phyloP scores from a whole-genome alignment of 2,797 vertebrate genomes.

The Amniataba percoides region DNA sequence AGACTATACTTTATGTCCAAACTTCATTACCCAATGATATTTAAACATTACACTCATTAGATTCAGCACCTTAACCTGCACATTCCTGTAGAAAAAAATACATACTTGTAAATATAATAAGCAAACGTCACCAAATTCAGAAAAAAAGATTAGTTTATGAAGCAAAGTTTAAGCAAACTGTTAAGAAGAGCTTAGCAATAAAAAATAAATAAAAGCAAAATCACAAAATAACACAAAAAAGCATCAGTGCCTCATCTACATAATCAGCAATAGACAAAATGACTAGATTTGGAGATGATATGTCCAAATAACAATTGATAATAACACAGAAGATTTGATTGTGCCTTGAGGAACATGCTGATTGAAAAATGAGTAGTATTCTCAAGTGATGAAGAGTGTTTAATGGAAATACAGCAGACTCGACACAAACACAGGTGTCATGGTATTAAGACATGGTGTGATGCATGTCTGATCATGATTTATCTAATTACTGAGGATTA shows the following conservation, averaged over 20 bases:
- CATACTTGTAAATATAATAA: background rate
- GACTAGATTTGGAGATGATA: background rate
- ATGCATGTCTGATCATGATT: too few relatives aligned
- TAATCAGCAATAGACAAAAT: background rate
- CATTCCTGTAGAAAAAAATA: slow-evolving; percentile 4
- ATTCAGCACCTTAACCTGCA: background rate
- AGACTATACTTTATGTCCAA: background rate
- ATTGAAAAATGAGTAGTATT: background rate
- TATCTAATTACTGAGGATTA: too few relatives aligned
- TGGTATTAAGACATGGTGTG: too few relatives aligned
- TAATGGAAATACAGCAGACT: background rate
- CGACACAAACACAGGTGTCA: background rate
- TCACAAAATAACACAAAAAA: background rate
- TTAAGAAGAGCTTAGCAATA: background rate
- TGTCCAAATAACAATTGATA: background rate
- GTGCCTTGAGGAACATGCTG: slow-evolving; percentile 3
- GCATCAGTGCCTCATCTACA: background rate
- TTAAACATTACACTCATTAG: background rate
- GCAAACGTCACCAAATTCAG: background rate
- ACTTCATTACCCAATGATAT: too few relatives aligned
- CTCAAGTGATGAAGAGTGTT: background rate
- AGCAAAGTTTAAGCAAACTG: background rate
- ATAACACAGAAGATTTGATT: background rate
- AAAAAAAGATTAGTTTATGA: slow-evolving; percentile 12
- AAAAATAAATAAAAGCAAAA: background rate